A percentile compares a stretch with the other conserved stretches of the same genome.
phyloP scores from a whole-genome alignment of 1,140 invertebrate genomes.

The Lordiphosa clarofinis region DNA sequence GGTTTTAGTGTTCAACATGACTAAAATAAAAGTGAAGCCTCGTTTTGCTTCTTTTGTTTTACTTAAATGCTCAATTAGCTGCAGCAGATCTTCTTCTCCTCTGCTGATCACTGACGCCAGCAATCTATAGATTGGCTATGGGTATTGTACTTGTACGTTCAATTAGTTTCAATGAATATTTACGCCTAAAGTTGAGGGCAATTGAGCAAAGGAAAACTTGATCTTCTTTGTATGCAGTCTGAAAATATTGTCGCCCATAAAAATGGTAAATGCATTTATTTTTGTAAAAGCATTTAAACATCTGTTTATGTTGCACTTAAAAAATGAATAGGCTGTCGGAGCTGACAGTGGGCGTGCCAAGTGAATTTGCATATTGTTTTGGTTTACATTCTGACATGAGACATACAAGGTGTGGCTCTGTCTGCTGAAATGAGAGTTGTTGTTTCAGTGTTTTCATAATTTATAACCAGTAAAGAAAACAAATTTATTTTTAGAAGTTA shows the following conservation, averaged over 20 bases:
- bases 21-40: constrained; percentile 13
- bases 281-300: not conserved
- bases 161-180: constrained; percentile 70
- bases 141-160: constrained; percentile 50
- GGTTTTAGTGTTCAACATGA: constrained; percentile 24
- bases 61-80: constrained; percentile 42
- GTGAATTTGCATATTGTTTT: constrained; percentile 10
- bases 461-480: too few species aligned
- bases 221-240: not conserved
- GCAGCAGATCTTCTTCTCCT: not conserved
- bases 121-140: constrained; percentile 13
- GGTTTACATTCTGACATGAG: not conserved
- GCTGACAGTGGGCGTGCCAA: constrained; percentile 3
- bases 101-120: constrained; percentile 27
- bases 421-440: too few species aligned
- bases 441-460: too few species aligned
- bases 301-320: constrained; percentile 4
- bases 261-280: not conserved
- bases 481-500: too few species aligned
- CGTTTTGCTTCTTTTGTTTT: constrained; percentile 16
- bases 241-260: constrained; percentile 6
- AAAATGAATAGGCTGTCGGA: constrained; percentile 2
- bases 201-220: constrained; percentile 4
- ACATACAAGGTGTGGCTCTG: not conserved
- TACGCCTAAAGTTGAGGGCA: constrained; percentile 45